Base-by-base conservation (phyloP, 2,113 vertebrate species). In the Chaetops frenatus region DNA sequence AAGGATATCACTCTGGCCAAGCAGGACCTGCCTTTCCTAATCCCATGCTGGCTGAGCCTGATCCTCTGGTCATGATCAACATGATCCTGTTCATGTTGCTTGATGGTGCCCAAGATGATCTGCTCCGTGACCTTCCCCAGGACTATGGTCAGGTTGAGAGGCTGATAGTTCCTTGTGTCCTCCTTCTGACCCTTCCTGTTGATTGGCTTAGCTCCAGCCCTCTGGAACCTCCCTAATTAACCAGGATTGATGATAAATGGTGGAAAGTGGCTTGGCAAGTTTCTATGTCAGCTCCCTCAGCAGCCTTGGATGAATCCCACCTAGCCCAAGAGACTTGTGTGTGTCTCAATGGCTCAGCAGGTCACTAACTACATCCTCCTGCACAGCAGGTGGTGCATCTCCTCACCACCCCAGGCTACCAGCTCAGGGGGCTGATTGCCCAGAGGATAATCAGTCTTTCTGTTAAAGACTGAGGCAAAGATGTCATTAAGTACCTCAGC, bases 321-420 rank as follows among this genome's bases (percentile, higher is more conserved):
- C 31, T 33, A 11, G 17, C 22, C 45, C 36, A 44, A 36, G 2
- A 44, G 45, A n/a, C 23, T 15, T 0, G 0, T 38, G 54, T 27
- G 19, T 38, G 19, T 29, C n/a, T 53, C 31, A 61, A 23, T 45
- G 33, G 23, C 33, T 45, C 28, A 54, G 19, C 28, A 87, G 40
- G 29, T 47, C 47, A 45, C 47, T 36, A 27, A 33, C 14, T 61
- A 16, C 23, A n/a, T 70, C 19, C 24, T 79, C 33, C 47, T n/a
- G 56, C 19, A 25, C 2, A 9, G 23, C 29, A 54, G 19, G 28
- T 11, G 65, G 4, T 47, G 19, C 57, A 7, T 20, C n/a, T 47
- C 10, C 4, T 54, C 40, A 13, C 13, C 48, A 40, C 56, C 20
- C 13, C 7, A 6, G 40, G 29, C 40, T 29, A 35, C 56, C 29